A percentile compares a stretch with the other conserved stretches of the same genome.
Conservation (phyloP, 2,113 vertebrate species). For the Saimiri boliviensis region DNA sequence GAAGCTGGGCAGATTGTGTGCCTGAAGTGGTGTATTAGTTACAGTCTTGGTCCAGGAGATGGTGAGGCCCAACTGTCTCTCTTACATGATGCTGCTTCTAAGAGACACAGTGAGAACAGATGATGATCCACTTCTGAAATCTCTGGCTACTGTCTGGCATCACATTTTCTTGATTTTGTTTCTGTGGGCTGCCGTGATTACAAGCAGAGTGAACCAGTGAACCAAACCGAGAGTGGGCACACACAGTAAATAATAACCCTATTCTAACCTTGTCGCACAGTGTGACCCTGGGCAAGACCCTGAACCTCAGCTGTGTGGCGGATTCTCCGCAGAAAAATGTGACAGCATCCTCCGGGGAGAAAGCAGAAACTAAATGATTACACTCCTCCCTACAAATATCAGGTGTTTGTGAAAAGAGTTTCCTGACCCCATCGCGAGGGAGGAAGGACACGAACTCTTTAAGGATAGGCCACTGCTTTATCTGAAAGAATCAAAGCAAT, state of each 20-base stretch:
- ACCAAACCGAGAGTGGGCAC: slow-evolving; percentile 52
- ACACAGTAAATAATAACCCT: not conserved
- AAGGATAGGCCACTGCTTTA: not conserved
- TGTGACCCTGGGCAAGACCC: slow-evolving; percentile 59
- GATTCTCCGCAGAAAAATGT: slow-evolving; percentile 30
- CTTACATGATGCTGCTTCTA: not conserved
- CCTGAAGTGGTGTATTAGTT: not conserved
- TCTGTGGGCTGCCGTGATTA: not conserved
- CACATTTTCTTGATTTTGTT: slow-evolving; percentile 41
- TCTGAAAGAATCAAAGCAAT: not conserved
- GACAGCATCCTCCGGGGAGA: slow-evolving; percentile 30
- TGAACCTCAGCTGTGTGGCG: not conserved
- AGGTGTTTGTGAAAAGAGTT: not conserved
- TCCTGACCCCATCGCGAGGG: not conserved
- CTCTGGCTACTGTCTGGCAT: slow-evolving; percentile 42
- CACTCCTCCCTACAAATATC: not conserved
- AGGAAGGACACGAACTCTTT: not conserved
- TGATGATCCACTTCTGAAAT: slow-evolving; percentile 16
- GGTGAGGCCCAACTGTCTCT: not conserved
- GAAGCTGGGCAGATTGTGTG: not conserved
- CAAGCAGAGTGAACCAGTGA: slow-evolving; percentile 55
- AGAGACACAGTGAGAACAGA: slow-evolving; percentile 11
- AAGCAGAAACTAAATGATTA: slow-evolving; percentile 1
- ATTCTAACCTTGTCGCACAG: slow-evolving; percentile 46
- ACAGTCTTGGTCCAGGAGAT: not conserved